Evolutionary conservation across 2,797 vertebrate genomes (phyloP), one percentile per base, ranked within the genome.

Genomic region (Decapterus maruadsi): DNA sequence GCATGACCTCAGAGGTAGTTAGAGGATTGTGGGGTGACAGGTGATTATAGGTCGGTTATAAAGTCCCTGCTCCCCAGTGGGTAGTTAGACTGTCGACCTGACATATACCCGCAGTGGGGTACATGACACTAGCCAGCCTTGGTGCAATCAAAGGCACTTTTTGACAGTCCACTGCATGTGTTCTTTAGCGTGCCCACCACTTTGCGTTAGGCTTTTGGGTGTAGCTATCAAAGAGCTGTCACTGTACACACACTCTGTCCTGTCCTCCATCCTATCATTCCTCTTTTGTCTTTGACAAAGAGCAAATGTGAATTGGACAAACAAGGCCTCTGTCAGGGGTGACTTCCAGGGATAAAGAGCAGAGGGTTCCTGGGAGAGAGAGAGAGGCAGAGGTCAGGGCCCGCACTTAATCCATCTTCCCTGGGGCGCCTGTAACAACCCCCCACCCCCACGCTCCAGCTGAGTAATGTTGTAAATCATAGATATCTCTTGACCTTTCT

Each of bases 241-340:
- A 77, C 48, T 58, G 20, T 20, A 17, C 55, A 70, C 67, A 67
- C 67, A 71, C 60, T 48, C 34, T 50, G 31, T 75, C 36, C 50
- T 46, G 31, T 69, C 59, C 51, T 40, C 86, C 46, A 72, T 77
- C 45, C 43, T 29, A 45, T 66, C 56, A 34, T 50, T 70, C 9
- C 11, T 13, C 43, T 73, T 75, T 58, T 16, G 22, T 62, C 79
- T 86, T 82, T 86, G 87, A 90, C 80, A 80, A 83, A 90, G 17
- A 84, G 60, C 70, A 78, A 87, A 90, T 84, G 63, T 83, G 74
- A 84, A 85, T 80, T 84, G 69, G 53, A 90, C 78, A 90, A 92
- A 92, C 68, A 67, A 29, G 67, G 72, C 71, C 57, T 77, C 53
- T 76, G 74, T 78, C 78, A 85, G 62, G 72, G 78, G 71, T 83